These are phyloP conservation scores for Poeciliopsis gracilis DNA, from an alignment of 2,797 vertebrate species.

Conservation along the genomic window DNA sequence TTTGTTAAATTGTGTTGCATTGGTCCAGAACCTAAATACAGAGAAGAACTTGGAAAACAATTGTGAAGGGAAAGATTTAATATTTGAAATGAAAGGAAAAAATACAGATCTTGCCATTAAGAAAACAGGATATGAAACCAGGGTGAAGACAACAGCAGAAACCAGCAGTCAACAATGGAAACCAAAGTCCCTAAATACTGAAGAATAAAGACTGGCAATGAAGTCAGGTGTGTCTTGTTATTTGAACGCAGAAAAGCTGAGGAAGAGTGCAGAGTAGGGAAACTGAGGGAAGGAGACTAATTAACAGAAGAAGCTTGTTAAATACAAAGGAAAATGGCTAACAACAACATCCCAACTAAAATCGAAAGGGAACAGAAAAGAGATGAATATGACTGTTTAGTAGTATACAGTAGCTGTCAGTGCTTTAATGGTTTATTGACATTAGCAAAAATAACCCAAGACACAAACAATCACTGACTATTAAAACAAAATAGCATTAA, in stretches of 20 bases:
- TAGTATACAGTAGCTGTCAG: too few species aligned
- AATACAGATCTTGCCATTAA: neutral
- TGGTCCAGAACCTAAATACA: neutral
- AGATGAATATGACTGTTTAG: neutral
- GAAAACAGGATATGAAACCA: neutral
- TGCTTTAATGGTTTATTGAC: neutral
- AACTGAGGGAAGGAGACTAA: too few species aligned
- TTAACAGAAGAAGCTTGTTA: neutral
- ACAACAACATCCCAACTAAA: neutral
- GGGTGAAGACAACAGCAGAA: neutral
- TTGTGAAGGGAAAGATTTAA: too few species aligned
- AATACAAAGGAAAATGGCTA: neutral
- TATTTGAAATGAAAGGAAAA: neutral
- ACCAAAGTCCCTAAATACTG: neutral
- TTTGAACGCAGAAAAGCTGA: neutral
- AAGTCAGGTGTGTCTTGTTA: neutral
- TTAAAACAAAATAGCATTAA: neutral
- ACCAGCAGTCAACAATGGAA: neutral
- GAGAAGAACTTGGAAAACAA: neutral
- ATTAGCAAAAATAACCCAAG: neutral
- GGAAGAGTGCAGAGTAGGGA: too few species aligned
- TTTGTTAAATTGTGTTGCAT: neutral
- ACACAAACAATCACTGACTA: too few species aligned
- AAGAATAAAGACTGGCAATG: neutral
- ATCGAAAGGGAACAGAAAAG: neutral